Base-by-base conservation (phyloP, 37 sponge, comb jelly and placozoan genomes). In the Aphrocallistes beatrix region DNA sequence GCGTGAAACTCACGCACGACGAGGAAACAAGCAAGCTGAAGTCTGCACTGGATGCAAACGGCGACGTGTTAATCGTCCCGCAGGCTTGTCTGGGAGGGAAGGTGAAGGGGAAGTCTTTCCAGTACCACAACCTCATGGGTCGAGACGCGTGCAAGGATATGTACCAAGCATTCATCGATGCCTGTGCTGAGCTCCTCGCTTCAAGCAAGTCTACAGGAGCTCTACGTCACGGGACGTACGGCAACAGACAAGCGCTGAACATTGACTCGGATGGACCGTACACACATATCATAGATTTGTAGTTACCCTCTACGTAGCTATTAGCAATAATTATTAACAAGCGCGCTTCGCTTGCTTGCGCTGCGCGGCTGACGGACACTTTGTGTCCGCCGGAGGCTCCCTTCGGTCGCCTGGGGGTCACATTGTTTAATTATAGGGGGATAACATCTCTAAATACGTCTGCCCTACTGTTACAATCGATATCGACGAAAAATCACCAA, bases 191-290 rank as follows among this genome's bases (percentile, higher is more conserved):
- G 86, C 25, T 51, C 9, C n/a, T 30, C 19, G 51, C 39, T 25
- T 37, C 1, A 9, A 85, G 39, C 21, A 25, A 10, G 19, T 36
- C 81, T 37, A 51, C n/a, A 36, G 69, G 37, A 10, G 0, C 60
- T 36, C 39, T 82, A 8, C 1, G 36, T 6, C 38, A 34, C 39
- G 88, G 88, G 1, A 85, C 88, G 1, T 88, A 88, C 81, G 88
- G 88, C 1, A 88, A 85, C 84, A 85, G 88, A 38, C 88, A 88
- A 51, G 88, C 85, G n/a, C 85, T 88, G 49, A 81, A 45, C 36
- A 40, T 88, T 36, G 85, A 51, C 10, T 85, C 88, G 0, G 51
- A 88, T 39, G 88, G 88, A 1, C 88, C 88, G 36, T 88, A 60
- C 82, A 88, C 88, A 36, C 88, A 88, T 85, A 34, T 88, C 0